Base-by-base conservation (phyloP, 1,140 invertebrate genomes). In the Telenomus remus region DNA sequence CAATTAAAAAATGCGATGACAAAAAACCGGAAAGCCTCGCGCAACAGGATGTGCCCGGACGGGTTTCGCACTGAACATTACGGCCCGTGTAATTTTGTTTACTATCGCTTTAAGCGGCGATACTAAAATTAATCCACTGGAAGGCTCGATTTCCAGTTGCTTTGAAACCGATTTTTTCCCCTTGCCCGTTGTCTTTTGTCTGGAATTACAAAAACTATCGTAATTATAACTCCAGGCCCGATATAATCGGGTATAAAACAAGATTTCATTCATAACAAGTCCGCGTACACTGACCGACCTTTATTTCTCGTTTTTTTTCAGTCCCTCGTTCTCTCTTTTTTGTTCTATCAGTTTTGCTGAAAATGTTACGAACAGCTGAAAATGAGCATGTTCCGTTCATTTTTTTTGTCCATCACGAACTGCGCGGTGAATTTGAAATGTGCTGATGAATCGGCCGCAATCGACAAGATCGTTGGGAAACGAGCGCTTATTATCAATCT, bases 401-500 rank as follows among this genome's bases (percentile, higher is more conserved):
- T 27, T 27, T 1, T 27, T 27, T 6, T 27, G 19, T 3, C 1
- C 19, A 27, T 27, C 19, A 27, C 19, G 19, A 27, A 27, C 19
- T 6, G 19, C 19, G 19, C 19, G 19, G 3, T 39, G 37, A n/a
- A 39, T n/a, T 9, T 1, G 1, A n/a, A 39, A 39, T 9, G 3
- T n/a, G 37, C 37, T 39, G 37, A 39, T n/a, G 37, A n/a, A 39
- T 39, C 37, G 37, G 37, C 14, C 16, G 46, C 14, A 48, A 19
- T 27, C 59, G 47, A 27, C 19, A 27, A 27, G 19, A 6, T 12
- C 46, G 46, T 7, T 0, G 37, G 48, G 12, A 19, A 42, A 57
- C 46, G 34, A 39, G 49, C 15, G 47, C 57, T 74, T 68, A 74
- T 74, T 68, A 74, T 74, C 57, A 74, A 74, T 74, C 71, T 68